Evolutionary conservation across 2,797 vertebrate species (phyloP).

Genomic region (Dallia pectoralis): DNA sequence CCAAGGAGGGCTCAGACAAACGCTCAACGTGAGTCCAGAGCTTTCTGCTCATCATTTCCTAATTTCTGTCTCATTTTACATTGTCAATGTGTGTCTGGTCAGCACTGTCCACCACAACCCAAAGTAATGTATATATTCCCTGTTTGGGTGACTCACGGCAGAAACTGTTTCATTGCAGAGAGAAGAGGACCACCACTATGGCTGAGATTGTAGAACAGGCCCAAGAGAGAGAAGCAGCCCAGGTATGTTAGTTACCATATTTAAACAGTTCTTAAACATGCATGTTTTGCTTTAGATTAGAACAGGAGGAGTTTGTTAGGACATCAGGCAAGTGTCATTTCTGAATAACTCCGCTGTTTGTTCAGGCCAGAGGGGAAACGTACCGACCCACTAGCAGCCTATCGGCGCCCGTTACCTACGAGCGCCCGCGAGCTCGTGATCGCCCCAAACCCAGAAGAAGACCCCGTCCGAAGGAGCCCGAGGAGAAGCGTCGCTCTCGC

Average conservation of each 20-base stretch:
- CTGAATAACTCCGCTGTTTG: not conserved
- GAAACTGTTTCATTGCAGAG: conserved; percentile 54
- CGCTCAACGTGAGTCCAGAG: conserved; percentile 70
- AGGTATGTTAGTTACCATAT: conserved; percentile 62
- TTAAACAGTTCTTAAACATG: not conserved
- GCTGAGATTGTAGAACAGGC: conserved; percentile 92
- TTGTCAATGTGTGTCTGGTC: conserved; percentile 25
- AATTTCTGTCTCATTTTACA: conserved; percentile 14
- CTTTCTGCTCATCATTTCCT: not conserved
- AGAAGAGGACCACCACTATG: conserved; percentile 82
- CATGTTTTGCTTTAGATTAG: not conserved
- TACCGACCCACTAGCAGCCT: conserved; percentile 80
- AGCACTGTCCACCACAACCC: conserved; percentile 18
- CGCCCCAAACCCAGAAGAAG: conserved; percentile 87
- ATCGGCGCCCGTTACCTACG: conserved; percentile 83
- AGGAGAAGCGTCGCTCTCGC: conserved; percentile 81
- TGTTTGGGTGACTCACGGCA: conserved; percentile 39
- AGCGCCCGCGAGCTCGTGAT: conserved; percentile 87
- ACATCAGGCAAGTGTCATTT: not conserved
- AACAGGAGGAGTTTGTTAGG: not conserved
- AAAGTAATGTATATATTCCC: conserved; percentile 25
- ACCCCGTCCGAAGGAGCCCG: conserved; percentile 85
- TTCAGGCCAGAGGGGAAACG: conserved; percentile 76
- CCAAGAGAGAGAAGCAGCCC: conserved; percentile 85
- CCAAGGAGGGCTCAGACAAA: conserved; percentile 78